These are phyloP conservation scores for Myiozetetes cayanensis DNA, from an alignment of 2,113 vertebrate species.

Conservation along the genomic window DNA sequence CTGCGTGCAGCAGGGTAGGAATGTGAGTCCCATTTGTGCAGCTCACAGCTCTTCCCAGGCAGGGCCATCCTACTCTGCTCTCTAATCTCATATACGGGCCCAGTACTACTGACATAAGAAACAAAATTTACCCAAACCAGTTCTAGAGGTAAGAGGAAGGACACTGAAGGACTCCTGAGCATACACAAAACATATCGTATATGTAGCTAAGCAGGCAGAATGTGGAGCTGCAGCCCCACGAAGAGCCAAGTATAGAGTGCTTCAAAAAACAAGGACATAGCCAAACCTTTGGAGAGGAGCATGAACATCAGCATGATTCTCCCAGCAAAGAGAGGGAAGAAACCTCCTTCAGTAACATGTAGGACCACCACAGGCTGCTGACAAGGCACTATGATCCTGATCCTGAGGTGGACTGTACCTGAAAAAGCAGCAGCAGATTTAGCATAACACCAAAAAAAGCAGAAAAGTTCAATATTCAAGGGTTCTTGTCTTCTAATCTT, in stretches of 20 bases:
- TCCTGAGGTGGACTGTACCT: not conserved
- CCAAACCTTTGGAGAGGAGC: not conserved
- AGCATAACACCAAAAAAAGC: not conserved
- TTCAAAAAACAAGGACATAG: not conserved
- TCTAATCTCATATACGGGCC: not conserved
- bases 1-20: rapidly evolving
- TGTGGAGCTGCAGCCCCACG: not conserved
- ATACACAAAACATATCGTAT: not conserved
- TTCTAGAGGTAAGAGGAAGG: not conserved
- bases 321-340: not conserved
- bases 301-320: not conserved
- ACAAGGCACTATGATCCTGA: rapidly evolving
- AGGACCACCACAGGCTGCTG: not conserved
- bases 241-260: rapidly evolving
- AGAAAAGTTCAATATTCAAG: not conserved
- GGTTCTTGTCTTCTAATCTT: not conserved
- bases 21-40: not conserved
- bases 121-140: not conserved
- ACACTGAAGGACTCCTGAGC: not conserved
- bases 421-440: not conserved
- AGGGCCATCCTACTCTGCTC: not conserved
- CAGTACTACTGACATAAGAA: not conserved
- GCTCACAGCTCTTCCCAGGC: not conserved
- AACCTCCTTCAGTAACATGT: not conserved
- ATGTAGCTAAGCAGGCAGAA: not conserved